Percentiles rank a stretch among this genome's conserved stretches.
phyloP scores from a whole-genome alignment of 2,888 invertebrate species.

The Sceliomorpha sp. region DNA sequence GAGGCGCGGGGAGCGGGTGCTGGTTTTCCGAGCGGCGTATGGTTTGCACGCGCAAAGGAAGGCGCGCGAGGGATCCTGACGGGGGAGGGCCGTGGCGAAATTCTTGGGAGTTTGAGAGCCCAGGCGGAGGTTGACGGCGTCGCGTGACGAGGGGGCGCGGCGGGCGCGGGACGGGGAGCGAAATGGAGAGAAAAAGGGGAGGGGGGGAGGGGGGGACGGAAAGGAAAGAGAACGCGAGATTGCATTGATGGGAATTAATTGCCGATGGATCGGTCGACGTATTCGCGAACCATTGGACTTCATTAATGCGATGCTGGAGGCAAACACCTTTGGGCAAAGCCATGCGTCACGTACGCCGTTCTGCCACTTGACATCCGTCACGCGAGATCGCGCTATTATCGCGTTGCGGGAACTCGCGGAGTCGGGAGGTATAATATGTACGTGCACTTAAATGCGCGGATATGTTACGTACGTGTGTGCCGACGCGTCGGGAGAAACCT shows the following conservation, averaged over 20 bases:
- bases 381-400: conserved; percentile 51
- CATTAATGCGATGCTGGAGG: conserved; percentile 51
- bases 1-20: too few relatives aligned
- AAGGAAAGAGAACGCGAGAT: too few relatives aligned
- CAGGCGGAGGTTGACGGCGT: too few relatives aligned
- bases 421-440: conserved; percentile 37
- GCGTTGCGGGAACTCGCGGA: conserved; percentile 45
- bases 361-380: conserved; percentile 44
- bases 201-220: too few relatives aligned
- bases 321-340: conserved; percentile 43
- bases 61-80: too few relatives aligned
- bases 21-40: too few relatives aligned
- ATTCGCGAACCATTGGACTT: conserved; percentile 53
- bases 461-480: conserved; percentile 19
- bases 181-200: too few relatives aligned
- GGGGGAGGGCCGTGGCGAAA: too few relatives aligned
- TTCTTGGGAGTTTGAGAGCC: too few relatives aligned
- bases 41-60: too few relatives aligned
- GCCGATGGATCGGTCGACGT: conserved; percentile 46
- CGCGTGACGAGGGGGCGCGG: too few relatives aligned
- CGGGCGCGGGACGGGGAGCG: too few relatives aligned
- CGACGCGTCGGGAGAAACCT: conserved; percentile 29
- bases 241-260: conserved; percentile 57
- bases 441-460: conserved; percentile 16
- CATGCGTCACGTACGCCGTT: conserved; percentile 50